Evolutionary conservation across 2,888 invertebrate species (phyloP).

Genomic region (Andrena bicolor): DNA sequence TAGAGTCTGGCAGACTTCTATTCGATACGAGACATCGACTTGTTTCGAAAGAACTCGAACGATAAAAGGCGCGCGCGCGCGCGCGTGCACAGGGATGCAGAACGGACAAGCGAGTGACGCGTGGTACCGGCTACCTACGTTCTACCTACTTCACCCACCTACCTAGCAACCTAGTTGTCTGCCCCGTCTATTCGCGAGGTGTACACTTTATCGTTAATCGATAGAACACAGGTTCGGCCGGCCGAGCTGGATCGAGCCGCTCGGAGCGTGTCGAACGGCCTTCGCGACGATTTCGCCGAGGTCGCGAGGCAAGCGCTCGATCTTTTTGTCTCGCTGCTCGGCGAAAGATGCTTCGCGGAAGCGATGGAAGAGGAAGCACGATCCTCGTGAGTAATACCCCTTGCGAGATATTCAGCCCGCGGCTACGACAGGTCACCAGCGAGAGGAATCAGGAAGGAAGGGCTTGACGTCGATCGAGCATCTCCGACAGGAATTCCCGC

Average conservation of each 20-base stretch:
- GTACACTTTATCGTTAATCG: slow-evolving; percentile 73
- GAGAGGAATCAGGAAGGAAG: slow-evolving; percentile 8
- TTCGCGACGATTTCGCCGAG: slow-evolving; percentile 81
- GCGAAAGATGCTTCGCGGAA: slow-evolving; percentile 55
- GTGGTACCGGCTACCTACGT: slow-evolving; percentile 60
- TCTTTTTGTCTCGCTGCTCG: slow-evolving; percentile 32
- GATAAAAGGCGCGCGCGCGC: neutral
- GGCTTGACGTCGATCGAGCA: neutral
- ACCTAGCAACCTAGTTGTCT: slow-evolving; percentile 74
- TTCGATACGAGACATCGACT: slow-evolving; percentile 11
- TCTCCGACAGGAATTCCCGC: neutral
- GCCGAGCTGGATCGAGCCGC: slow-evolving; percentile 62
- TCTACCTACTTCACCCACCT: slow-evolving; percentile 71
- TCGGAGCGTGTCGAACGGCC: slow-evolving; percentile 73
- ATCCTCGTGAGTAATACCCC: slow-evolving; percentile 11
- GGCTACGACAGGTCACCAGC: slow-evolving; percentile 4
- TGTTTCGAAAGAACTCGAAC: slow-evolving; percentile 30
- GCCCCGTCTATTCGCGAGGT: slow-evolving; percentile 59
- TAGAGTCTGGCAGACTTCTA: neutral
- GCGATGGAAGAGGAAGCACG: slow-evolving; percentile 12
- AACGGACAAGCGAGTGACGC: slow-evolving; percentile 57
- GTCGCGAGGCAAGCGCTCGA: slow-evolving; percentile 61
- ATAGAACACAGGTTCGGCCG: slow-evolving; percentile 70
- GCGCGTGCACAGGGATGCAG: slow-evolving; percentile 39
- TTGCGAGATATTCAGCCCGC: neutral